These are phyloP conservation scores for Yponomeuta evonymella DNA, from an alignment of 2,888 invertebrate genomes.

Conservation along the genomic window DNA sequence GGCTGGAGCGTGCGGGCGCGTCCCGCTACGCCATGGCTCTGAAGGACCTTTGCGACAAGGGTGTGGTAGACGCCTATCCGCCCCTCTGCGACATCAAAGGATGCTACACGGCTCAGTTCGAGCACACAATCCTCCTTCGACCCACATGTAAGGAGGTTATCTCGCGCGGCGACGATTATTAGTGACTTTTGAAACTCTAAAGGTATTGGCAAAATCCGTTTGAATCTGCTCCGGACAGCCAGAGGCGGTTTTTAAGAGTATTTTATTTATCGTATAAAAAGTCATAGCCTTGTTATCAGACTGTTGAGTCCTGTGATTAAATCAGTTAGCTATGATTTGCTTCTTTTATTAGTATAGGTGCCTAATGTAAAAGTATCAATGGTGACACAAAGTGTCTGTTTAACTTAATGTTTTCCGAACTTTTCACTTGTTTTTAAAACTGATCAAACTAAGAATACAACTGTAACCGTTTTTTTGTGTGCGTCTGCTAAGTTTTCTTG, in stretches of 20 bases:
- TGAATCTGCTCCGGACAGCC: not conserved
- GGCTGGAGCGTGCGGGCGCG: conserved; percentile 98
- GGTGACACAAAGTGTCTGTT: conserved; percentile 5
- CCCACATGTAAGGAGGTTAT: conserved; percentile 99
- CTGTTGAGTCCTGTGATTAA: not conserved
- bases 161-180: conserved; percentile 97
- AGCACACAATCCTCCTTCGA: conserved; percentile 97
- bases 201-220: not conserved
- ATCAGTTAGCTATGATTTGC: not conserved
- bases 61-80: conserved; percentile 98
- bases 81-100: conserved; percentile 98
- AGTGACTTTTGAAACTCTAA: conserved; percentile 32
- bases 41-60: conserved; percentile 98
- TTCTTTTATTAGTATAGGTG: not conserved
- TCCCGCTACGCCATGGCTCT: conserved; percentile 98
- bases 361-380: not conserved
- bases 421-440: too few species aligned
- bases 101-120: conserved; percentile 99
- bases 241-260: conserved; percentile 1
- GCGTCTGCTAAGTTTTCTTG: too few species aligned
- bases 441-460: too few species aligned
- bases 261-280: not conserved
- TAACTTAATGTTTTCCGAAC: not conserved
- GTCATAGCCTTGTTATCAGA: not conserved
- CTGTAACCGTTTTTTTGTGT: too few species aligned